Evolutionary conservation across 2,113 vertebrate genomes (phyloP), one percentile per base, ranked within the genome.

Genomic region (Clarias gariepinus): DNA sequence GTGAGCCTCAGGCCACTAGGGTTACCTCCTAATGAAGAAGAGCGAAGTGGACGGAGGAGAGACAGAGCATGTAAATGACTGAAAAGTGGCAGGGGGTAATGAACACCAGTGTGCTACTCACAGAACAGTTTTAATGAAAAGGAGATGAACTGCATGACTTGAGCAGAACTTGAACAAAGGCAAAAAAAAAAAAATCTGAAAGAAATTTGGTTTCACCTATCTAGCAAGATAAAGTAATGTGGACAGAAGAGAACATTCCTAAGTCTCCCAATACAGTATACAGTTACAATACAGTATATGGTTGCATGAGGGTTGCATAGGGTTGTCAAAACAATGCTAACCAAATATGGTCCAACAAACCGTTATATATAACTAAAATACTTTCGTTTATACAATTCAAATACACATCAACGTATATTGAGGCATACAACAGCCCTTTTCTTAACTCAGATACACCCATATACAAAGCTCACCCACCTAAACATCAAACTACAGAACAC

Each of bases 81-180:
- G 80, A 81, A 81, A 81, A 81, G 58, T 64, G 21, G 21, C 78
- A 63, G 80, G 36, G 18, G 23, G 30, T 81, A 23, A 81, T 63
- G 58, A 47, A 41, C n/a, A 58, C 53, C 3, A 28, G 77, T 58
- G 77, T 19, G 30, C 16, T 5, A 64, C 60, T 81, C 58, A 33
- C 2, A 61, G 21, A 63, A 41, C 58, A 63, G 11, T 23, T 63
- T 23, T 81, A 63, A 81, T 41, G 11, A 63, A 60, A 81, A 81
- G 58, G 19, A 23, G 30, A 36, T 81, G 28, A 81, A 81, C 77
- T 58, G 53, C n/a, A 79, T 79, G 57, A 81, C 55, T 58, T 30
- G 41, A 58, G 76, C 5, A n/a, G 52, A 57, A 78, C 74, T 30
- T 81, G 58, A 81, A 25, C 55, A 41, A 7, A 36, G 41, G 23